Evolutionary conservation across 2,888 invertebrate species (phyloP).

Genomic region (Trichopoda pennipes): DNA sequence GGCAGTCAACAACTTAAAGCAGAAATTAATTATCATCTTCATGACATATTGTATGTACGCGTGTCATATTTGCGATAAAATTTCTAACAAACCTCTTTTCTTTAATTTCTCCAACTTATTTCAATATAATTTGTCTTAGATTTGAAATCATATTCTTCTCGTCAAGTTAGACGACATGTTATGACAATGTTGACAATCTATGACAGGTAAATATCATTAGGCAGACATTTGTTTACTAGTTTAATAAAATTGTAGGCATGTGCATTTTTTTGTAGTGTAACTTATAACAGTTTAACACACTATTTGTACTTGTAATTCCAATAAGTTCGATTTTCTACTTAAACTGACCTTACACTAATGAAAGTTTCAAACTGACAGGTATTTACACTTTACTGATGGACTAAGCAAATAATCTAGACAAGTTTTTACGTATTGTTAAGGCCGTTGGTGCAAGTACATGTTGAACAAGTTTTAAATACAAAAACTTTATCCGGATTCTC

Average conservation of each 20-base stretch:
- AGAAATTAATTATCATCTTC: no score
- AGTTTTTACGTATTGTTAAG: slow-evolving; percentile 6
- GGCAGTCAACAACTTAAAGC: no score
- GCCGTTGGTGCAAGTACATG: background rate
- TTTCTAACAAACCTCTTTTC: slow-evolving; percentile 9
- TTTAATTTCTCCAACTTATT: slow-evolving; percentile 8
- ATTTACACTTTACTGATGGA: slow-evolving; percentile 57
- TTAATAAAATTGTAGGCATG: background rate
- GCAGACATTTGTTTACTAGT: slow-evolving; percentile 13
- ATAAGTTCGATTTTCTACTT: slow-evolving; percentile 30
- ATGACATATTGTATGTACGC: background rate
- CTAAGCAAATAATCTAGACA: slow-evolving; percentile 33
- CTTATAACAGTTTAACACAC: slow-evolving; percentile 46
- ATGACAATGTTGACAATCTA: slow-evolving; percentile 68
- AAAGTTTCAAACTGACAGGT: slow-evolving; percentile 61
- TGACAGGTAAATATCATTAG: slow-evolving; percentile 64
- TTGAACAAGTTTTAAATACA: slow-evolving; percentile 1
- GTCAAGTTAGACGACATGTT: slow-evolving; percentile 50
- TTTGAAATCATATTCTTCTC: background rate
- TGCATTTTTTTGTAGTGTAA: slow-evolving; percentile 1
- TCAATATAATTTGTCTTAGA: slow-evolving; percentile 18
- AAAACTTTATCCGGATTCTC: slow-evolving; percentile 41
- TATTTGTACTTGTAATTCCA: background rate
- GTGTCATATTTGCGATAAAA: slow-evolving; percentile 12
- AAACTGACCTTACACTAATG: slow-evolving; percentile 8